Base-by-base conservation (phyloP, 2,888 invertebrate genomes). In the Malthinus flaveolus region DNA sequence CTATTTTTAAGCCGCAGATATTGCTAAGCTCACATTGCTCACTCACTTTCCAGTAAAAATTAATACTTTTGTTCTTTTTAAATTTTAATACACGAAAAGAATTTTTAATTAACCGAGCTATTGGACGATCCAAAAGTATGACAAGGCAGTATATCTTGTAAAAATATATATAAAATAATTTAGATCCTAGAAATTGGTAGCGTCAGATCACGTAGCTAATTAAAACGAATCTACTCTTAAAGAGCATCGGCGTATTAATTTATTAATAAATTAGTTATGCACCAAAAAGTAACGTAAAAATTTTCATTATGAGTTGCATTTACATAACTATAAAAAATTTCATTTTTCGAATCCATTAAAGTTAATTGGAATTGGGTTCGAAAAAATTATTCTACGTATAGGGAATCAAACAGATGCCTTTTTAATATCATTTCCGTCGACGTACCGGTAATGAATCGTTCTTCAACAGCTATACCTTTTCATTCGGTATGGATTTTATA, bases 171-270 rank as follows among this genome's bases (percentile, higher is more conserved):
- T 23, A 23, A 23, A 23, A 23, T 23, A 23, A 23, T 23, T 23
- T 5, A 23, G 23, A 23, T 23, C 5, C 23, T 23, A 23, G 23
- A 23, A 23, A 23, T 3, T 23, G 2, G 23, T 3, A 23, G 68
- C 65, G 67, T 68, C 69, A 70, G 70, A 69, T 72, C 73, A 72
- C 72, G 73, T 72, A 73, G 54, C 70, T 72, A 73, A 73, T 73
- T 73, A 73, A 72, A 63, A 61, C 63, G 66, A 65, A 62, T 63
- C 62, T 64, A 64, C 60, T 62, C 46, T 49, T 52, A 48, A 62
- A 46, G 59, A 64, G 62, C 15, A 13, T 15, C 13, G 23, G 61
- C 68, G 64, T 69, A 64, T 68, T 63, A 68, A 71, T 69, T 71
- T 69, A 71, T 67, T 65, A 66, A 61, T 65, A 70, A 70, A 72